Percentiles rank a stretch among this genome's conserved stretches.
phyloP scores from a whole-genome alignment of 1,140 invertebrate species.

The Euschistus heros region DNA sequence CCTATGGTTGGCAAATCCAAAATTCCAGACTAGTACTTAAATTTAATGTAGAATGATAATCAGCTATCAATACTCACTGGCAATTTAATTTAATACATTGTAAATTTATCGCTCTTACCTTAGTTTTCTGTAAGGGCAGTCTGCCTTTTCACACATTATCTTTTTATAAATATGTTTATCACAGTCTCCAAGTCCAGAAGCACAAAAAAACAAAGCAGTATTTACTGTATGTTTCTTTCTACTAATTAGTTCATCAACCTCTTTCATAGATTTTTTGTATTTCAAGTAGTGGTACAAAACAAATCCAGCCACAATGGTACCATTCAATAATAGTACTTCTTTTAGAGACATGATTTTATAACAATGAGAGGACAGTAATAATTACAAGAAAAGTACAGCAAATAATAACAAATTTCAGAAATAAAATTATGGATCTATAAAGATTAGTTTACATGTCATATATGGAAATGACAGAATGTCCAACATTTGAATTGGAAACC shows the following conservation, averaged over 20 bases:
- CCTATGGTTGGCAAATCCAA: background rate
- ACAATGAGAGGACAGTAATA: too few relatives aligned
- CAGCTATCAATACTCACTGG: background rate
- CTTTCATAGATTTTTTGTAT: background rate
- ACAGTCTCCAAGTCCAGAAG: slow-evolving; percentile 8
- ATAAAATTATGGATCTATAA: too few relatives aligned
- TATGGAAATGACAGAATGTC: too few relatives aligned
- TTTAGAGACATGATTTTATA: too few relatives aligned
- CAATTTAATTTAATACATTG: background rate
- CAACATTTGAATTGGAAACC: too few relatives aligned
- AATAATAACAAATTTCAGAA: too few relatives aligned
- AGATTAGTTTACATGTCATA: too few relatives aligned
- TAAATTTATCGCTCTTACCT: slow-evolving; percentile 4
- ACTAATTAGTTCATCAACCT: background rate
- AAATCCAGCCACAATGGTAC: too few relatives aligned
- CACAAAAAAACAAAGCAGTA: slow-evolving; percentile 2
- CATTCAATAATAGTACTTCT: too few relatives aligned
- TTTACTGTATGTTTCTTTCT: slow-evolving; percentile 1
- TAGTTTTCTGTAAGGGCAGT: slow-evolving; percentile 9
- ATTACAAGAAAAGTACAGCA: too few relatives aligned
- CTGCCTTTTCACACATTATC: background rate
- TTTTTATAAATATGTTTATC: slow-evolving; percentile 17
- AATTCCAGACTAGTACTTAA: background rate
- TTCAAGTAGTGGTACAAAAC: background rate
- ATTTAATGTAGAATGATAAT: background rate